A percentile compares a stretch with the other conserved stretches of the same genome.
phyloP scores from a whole-genome alignment of 2,797 vertebrate species.

The Eupleurogrammus muticus region DNA sequence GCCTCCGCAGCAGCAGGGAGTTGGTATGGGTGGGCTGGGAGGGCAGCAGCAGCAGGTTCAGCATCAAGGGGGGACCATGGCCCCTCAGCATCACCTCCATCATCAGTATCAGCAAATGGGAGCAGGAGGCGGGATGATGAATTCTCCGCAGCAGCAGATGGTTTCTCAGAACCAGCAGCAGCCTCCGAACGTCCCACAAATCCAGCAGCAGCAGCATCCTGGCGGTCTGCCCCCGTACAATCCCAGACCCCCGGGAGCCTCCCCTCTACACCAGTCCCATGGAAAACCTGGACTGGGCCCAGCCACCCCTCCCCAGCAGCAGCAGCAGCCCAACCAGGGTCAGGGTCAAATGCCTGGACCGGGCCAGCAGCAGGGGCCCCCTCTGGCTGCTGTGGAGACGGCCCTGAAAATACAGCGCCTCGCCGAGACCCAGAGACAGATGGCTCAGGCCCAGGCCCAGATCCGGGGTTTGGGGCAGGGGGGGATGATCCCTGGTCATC shows the following conservation, averaged over 20 bases:
- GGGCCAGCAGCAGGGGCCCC: constrained; percentile 88
- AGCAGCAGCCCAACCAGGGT: constrained; percentile 83
- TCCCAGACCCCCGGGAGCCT: constrained; percentile 83
- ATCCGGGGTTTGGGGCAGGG: constrained; percentile 83
- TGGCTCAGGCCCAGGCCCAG: constrained; percentile 90
- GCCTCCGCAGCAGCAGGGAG: constrained; percentile 73
- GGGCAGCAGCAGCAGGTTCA: constrained; percentile 78
- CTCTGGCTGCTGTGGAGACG: constrained; percentile 93
- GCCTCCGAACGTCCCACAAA: constrained; percentile 87
- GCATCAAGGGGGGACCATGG: constrained; percentile 71
- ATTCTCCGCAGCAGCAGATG: constrained; percentile 82
- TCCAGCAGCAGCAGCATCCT: constrained; percentile 82
- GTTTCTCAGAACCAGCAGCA: constrained; percentile 77
- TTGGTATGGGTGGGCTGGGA: constrained; percentile 75
- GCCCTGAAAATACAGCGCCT: constrained; percentile 96
- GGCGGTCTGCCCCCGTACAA: constrained; percentile 87
- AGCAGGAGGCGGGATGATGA: constrained; percentile 79
- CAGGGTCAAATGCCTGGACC: constrained; percentile 87
- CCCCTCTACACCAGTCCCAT: constrained; percentile 86
- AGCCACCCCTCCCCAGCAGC: constrained; percentile 88
- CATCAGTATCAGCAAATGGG: constrained; percentile 79
- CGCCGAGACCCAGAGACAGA: constrained; percentile 95
- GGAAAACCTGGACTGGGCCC: constrained; percentile 92
- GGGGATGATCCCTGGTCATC: constrained; percentile 85
- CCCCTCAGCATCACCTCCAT: constrained; percentile 82